Base-by-base conservation (phyloP, 2,797 vertebrate species). In the Spinibarbus caldwelli region DNA sequence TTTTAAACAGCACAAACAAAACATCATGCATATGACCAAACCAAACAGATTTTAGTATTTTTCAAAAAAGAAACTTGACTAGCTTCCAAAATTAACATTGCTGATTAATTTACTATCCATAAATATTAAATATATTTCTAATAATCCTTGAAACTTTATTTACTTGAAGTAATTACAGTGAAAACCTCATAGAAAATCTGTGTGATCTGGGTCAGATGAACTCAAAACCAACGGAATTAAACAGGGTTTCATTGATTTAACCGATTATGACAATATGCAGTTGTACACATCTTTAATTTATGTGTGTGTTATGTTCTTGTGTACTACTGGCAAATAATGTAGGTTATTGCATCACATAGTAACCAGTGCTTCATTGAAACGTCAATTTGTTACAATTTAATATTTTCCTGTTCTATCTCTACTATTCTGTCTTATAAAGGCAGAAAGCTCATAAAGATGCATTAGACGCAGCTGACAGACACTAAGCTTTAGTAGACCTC, bases 391-490 rank as follows among this genome's bases (percentile, higher is more conserved):
- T 49, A 36, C 10, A n/a, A n/a, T 76, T n/a, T 15, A 1, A 36
- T 75, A 10, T 73, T 23, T 23, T 19, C 4, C 11, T 54, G 47
- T 57, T 76, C 3, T 38, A 12, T 9, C 19, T 6, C n/a, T 19
- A 19, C 26, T 72, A 10, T 29, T 52, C 31, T 36, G 47, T 76
- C 73, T 23, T 23, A 31, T 72, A 5, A 57, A 76, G 49, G 21
- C 49, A 38, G 3, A n/a, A 76, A 15, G 31, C 49, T 38, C 73
- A 77, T 77, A 77, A 77, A 57, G 49, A 38, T 57, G 49, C 21
- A 38, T 76, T 57, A 76, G 73, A 36, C 6, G 2, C 52, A 57
- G 49, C 4, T 77, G 34, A 57, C 31, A 77, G 21, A 38, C 73
- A 38, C 12, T 57, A 15, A 57, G 21, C 73, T 77, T 57, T 36